Base-by-base conservation (phyloP, 2,797 vertebrate species). In the Natrix natrix region DNA sequence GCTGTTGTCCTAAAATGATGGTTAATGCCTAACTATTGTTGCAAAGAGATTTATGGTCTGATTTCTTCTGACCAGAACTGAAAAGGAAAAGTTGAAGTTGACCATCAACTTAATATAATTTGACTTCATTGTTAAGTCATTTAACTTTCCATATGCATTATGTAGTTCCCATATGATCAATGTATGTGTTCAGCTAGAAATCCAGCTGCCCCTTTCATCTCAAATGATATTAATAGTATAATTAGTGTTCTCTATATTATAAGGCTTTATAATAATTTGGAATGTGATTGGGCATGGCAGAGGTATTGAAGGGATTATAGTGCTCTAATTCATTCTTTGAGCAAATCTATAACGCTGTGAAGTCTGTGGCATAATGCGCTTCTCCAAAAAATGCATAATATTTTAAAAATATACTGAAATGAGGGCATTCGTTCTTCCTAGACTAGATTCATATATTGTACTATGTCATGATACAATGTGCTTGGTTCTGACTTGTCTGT, bases 1-100 rank as follows among this genome's bases (percentile, higher is more conserved):
- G 74, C 59, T 1, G 0, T 16, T 94, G 89, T 78, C 32, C 26
- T 26, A 60, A 48, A 94, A 94, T 13, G 61, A 66, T 66, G 26
- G 26, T n/a, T 66, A 66, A 66, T 32, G n/a, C 78, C 90, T 95
- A 94, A 91, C 90, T 13, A 1, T 54, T 57, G 86, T 24, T 86
- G 32, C 37, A 37, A 28, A 57, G 17, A 66, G n/a, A 52, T 57
- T 89, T 69, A 52, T 89, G n/a, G 32, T 48, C 5, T 32, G 66
- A 52, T 93, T 86, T 52, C 22, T n/a, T 86, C 57, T 78, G 87
- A 60, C 32, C 59, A 66, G 52, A 91, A 43, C 10, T 2, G 17
- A n/a, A 55, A 90, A 7, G 74, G 8, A 86, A 86, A 86, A 52
- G 26, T 52, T 91, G 32, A 13, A 89, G 17, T 22, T 86, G 16